Percentiles rank a stretch among this genome's conserved stretches.
Conservation (phyloP, 1,140 invertebrate genomes). For the Calycopis cecrops region DNA sequence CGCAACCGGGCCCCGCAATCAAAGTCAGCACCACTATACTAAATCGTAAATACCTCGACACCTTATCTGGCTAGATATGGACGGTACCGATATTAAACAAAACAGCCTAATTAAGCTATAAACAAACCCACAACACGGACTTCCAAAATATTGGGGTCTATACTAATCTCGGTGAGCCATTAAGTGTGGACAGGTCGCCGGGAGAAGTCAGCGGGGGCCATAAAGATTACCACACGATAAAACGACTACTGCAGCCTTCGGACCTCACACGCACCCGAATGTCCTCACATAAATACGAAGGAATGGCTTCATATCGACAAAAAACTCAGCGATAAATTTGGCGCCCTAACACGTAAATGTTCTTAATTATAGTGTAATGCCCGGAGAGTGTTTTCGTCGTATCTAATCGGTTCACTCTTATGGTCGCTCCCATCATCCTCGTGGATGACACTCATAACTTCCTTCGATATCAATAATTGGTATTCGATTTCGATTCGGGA, state of each 20-base stretch:
- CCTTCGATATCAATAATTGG: constrained; percentile 47
- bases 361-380: constrained; percentile 72
- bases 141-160: constrained; percentile 56
- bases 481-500: not conserved
- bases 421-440: constrained; percentile 42
- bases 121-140: constrained; percentile 67
- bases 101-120: constrained; percentile 74
- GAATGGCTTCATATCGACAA: constrained; percentile 67
- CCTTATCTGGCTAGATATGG: constrained; percentile 63
- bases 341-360: constrained; percentile 70
- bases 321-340: constrained; percentile 73
- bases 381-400: constrained; percentile 51
- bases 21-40: constrained; percentile 44
- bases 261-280: constrained; percentile 63
- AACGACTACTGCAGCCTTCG: constrained; percentile 53
- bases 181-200: constrained; percentile 66
- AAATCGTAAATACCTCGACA: constrained; percentile 70
- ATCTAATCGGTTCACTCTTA: constrained; percentile 66
- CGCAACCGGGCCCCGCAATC: constrained; percentile 36
- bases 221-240: constrained; percentile 73
- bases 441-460: not conserved
- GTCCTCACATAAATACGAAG: constrained; percentile 61
- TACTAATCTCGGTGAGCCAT: constrained; percentile 64
- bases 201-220: constrained; percentile 54
- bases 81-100: constrained; percentile 60